Evolutionary conservation across 2,888 invertebrate genomes (phyloP), one percentile per base, ranked within the genome.

Genomic region (Hypena proboscidalis): DNA sequence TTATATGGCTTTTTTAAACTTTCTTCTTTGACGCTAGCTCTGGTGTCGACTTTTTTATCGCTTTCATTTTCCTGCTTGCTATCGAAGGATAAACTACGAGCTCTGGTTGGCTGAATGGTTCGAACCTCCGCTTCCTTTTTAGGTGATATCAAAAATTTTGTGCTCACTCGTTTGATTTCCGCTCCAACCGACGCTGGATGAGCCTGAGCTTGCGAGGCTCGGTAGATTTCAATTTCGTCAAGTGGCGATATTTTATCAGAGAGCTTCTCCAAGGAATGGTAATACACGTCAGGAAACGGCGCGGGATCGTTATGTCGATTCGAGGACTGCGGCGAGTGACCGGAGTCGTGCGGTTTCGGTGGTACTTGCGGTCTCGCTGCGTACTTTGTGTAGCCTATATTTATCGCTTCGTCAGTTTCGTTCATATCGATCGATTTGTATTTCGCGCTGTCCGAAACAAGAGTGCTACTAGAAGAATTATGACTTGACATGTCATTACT

Each of bases 111-210:
- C 60, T 90, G 85, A 31, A 88, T 83, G 11, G 81, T 88, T 31
- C 89, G 68, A 4, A 90, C 90, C 57, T 85, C 86, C 0, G 90
- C 86, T 78, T 90, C 89, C 66, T 89, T 90, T 67, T 89, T 90
- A 3, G 90, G 90, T 2, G 90, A 90, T 55, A 90, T 87, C 3
- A 88, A 58, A 60, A 89, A 87, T 58, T 76, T 85, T 8, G 90
- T 90, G 47, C 87, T 88, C 1, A 89, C 88, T 72, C 76, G 81
- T 67, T 90, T 90, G 51, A 90, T 90, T 74, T 90, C 88, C 9
- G 90, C 90, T 7, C 90, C 86, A 5, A 90, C 90, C 3, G 90
- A 84, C 7, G 82, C 76, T 3, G 87, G 89, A 38, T 79, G 58
- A 0, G 63, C 59, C 54, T 75, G 77, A 6, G 66, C 63, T 61